A percentile compares a stretch with the other conserved stretches of the same genome.
These are phyloP conservation scores for Spodoptera exigua DNA, from an alignment of 2,888 invertebrate genomes.

Conservation along the genomic window DNA sequence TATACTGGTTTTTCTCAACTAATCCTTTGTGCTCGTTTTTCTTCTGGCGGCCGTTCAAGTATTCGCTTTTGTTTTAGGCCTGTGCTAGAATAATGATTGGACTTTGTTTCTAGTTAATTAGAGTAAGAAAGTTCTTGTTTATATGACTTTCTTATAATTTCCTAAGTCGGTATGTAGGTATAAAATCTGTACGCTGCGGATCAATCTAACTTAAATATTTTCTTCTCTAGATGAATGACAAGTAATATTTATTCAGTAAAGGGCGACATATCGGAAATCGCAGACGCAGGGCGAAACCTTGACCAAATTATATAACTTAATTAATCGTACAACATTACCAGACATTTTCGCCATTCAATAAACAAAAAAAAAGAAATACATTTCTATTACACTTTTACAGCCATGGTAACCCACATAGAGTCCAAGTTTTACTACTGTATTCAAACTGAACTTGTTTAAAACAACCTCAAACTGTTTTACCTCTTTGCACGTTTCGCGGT, in stretches of 20 bases:
- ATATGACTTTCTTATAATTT: conserved; percentile 32
- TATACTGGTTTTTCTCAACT: conserved; percentile 13
- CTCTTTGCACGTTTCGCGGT: conserved; percentile 38
- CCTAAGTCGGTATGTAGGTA: not conserved
- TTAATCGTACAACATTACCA: not conserved
- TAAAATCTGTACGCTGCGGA: no score
- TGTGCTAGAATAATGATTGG: conserved; percentile 35
- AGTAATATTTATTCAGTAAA: no score
- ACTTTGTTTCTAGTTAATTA: conserved; percentile 22
- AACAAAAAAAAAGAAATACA: no score
- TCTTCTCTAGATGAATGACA: no score
- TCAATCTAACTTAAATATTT: no score
- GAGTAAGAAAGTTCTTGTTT: conserved; percentile 17
- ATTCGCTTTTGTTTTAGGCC: conserved; percentile 35
- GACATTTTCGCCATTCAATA: not conserved
- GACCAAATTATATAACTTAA: not conserved
- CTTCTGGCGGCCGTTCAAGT: conserved; percentile 41
- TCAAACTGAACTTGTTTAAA: conserved; percentile 27
- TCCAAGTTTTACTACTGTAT: conserved; percentile 31
- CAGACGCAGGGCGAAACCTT: not conserved
- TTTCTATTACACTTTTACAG: conserved; percentile 8
- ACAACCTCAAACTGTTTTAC: conserved; percentile 48
- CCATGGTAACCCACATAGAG: conserved; percentile 14
- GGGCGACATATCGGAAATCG: not conserved
- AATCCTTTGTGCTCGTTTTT: not conserved